These are phyloP conservation scores for Okamejei kenojei DNA, from an alignment of 2,797 vertebrate species.

Conservation along the genomic window DNA sequence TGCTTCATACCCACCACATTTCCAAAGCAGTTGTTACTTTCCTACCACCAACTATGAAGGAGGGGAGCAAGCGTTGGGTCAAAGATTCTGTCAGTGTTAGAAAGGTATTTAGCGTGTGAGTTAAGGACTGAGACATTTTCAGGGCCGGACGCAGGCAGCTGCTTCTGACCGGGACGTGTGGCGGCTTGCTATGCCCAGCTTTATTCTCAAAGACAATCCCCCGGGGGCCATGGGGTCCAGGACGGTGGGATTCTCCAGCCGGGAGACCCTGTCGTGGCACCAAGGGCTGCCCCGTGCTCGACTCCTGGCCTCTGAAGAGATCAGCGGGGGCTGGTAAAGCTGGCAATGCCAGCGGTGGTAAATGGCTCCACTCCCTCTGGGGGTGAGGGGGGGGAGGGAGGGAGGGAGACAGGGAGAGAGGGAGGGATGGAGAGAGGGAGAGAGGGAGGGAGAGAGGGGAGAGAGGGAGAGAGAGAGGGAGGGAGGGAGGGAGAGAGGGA, in stretches of 20 bases:
- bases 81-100: constrained; percentile 54
- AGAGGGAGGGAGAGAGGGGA: too few species aligned
- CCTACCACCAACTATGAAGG: constrained; percentile 55
- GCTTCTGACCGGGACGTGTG: constrained; percentile 38
- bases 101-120: constrained; percentile 59
- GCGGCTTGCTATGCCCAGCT: not conserved
- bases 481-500: too few species aligned
- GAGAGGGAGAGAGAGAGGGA: too few species aligned
- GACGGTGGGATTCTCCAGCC: not conserved
- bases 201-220: not conserved
- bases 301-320: not conserved
- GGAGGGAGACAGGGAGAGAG: not conserved
- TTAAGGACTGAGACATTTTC: constrained; percentile 57
- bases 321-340: not conserved
- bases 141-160: constrained; percentile 61
- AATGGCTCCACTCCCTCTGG: not conserved
- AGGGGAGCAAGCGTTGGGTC: constrained; percentile 43
- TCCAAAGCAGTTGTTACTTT: constrained; percentile 50
- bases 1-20: constrained; percentile 49
- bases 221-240: too few species aligned
- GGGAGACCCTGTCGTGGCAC: too few species aligned
- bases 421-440: too few species aligned
- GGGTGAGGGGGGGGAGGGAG: not conserved
- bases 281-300: not conserved
- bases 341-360: not conserved